Percentiles rank a stretch among this genome's conserved stretches.
Conservation (phyloP, 1,140 invertebrate genomes). For the Heliconius himera region DNA sequence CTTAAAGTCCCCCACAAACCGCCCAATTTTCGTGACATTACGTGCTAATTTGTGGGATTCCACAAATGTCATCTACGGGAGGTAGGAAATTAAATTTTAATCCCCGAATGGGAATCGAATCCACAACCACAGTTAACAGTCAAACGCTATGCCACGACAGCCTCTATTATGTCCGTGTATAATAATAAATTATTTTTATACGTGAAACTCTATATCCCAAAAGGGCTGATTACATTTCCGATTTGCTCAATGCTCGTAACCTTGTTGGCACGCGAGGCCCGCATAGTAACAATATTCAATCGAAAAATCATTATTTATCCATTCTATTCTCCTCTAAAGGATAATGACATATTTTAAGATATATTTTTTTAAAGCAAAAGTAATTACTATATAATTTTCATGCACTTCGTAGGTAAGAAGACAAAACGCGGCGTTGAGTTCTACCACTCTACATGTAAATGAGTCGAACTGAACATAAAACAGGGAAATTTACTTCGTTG, state of each 20-base stretch:
- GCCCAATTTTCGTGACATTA: too few species aligned
- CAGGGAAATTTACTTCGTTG: too few species aligned
- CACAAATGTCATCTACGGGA: too few species aligned
- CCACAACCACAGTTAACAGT: background rate
- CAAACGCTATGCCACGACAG: background rate
- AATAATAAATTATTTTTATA: background rate
- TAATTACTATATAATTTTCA: too few species aligned
- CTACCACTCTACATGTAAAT: background rate
- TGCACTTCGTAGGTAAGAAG: background rate
- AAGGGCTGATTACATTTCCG: background rate
- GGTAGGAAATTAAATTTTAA: background rate
- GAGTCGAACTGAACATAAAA: too few species aligned
- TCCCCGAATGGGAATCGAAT: background rate
- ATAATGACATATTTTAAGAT: too few species aligned
- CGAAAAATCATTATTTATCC: background rate
- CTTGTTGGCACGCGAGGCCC: background rate
- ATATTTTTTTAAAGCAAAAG: too few species aligned
- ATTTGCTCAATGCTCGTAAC: conserved; percentile 5
- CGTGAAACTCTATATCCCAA: background rate
- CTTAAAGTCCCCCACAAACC: too few species aligned
- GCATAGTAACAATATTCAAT: background rate
- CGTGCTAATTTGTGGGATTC: background rate
- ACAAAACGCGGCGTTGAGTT: background rate
- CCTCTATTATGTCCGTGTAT: background rate
- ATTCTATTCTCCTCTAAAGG: background rate